Percentiles rank a stretch among this genome's conserved stretches.
phyloP scores from a whole-genome alignment of 2,888 invertebrate species.

The Camponotus fellah region DNA sequence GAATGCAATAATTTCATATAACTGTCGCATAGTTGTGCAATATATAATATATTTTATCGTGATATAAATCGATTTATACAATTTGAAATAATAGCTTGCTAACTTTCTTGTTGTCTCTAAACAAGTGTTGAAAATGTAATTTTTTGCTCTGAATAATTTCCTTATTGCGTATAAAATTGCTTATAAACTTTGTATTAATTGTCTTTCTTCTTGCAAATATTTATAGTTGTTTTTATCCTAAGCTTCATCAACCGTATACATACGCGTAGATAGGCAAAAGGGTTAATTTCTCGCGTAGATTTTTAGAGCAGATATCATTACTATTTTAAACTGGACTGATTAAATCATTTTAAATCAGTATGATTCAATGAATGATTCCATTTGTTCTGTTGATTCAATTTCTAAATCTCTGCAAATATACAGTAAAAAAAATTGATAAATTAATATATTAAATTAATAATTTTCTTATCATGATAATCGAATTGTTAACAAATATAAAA shows the following conservation, averaged over 20 bases:
- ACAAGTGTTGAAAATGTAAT: constrained; percentile 16
- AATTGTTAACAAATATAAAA: not conserved
- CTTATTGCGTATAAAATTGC: constrained; percentile 15
- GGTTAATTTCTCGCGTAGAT: not conserved
- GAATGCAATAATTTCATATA: not conserved
- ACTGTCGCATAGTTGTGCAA: not conserved
- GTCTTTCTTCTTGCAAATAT: constrained; percentile 14
- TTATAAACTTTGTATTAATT: constrained; percentile 16
- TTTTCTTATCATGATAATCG: not conserved
- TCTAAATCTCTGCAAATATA: not conserved
- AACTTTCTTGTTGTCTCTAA: not conserved
- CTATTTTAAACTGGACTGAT: not conserved
- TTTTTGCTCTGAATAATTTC: not conserved
- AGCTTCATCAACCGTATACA: not conserved
- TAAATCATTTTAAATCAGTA: not conserved
- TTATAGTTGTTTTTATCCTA: constrained; percentile 13
- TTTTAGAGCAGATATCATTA: constrained; percentile 9
- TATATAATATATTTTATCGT: not conserved
- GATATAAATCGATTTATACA: not conserved
- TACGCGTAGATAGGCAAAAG: not conserved
- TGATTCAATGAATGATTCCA: not conserved
- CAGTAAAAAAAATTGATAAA: not conserved
- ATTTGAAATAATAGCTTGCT: not conserved
- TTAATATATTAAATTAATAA: not conserved
- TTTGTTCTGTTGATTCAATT: not conserved